phyloP scores from a whole-genome alignment of 2,888 invertebrate species.

The Thecocarcelia acutangulata region DNA sequence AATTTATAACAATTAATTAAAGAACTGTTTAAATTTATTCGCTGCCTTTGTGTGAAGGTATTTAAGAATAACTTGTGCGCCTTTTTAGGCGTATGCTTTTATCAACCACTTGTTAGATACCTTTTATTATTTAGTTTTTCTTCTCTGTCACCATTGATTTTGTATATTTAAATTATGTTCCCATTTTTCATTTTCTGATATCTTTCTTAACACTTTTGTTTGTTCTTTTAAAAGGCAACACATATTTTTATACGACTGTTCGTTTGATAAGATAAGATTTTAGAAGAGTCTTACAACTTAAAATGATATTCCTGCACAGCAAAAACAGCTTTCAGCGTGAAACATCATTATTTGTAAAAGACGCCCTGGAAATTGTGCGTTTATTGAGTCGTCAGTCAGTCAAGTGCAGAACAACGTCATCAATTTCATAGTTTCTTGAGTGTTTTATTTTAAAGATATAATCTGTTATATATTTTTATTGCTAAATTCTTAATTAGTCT shows the following conservation, averaged over 20 bases:
- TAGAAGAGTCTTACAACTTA: conserved; percentile 19
- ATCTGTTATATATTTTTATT: conserved; percentile 36
- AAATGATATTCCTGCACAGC: not conserved
- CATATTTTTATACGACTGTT: conserved; percentile 52
- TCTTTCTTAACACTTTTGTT: conserved; percentile 28
- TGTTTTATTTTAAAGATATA: conserved; percentile 35
- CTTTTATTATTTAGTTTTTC: conserved; percentile 3
- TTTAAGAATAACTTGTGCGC: conserved; percentile 4
- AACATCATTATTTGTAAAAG: not conserved
- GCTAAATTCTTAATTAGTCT: conserved; percentile 54
- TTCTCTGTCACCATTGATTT: conserved; percentile 24
- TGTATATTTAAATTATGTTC: conserved; percentile 71
- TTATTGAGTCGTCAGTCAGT: conserved; percentile 5
- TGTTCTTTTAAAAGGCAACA: conserved; percentile 47
- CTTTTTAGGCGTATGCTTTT: conserved; percentile 1
- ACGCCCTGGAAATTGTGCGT: not conserved
- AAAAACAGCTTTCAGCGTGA: not conserved
- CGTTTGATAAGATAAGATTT: conserved; percentile 62
- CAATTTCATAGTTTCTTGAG: conserved; percentile 18
- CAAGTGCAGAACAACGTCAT: conserved; percentile 37
- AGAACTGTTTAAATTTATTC: not conserved
- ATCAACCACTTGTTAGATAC: conserved; percentile 51
- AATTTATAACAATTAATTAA: conserved; percentile 27
- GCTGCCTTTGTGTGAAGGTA: not conserved
- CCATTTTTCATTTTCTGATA: conserved; percentile 71